phyloP scores from a whole-genome alignment of 2,113 vertebrate genomes.

The Scalopus aquaticus region DNA sequence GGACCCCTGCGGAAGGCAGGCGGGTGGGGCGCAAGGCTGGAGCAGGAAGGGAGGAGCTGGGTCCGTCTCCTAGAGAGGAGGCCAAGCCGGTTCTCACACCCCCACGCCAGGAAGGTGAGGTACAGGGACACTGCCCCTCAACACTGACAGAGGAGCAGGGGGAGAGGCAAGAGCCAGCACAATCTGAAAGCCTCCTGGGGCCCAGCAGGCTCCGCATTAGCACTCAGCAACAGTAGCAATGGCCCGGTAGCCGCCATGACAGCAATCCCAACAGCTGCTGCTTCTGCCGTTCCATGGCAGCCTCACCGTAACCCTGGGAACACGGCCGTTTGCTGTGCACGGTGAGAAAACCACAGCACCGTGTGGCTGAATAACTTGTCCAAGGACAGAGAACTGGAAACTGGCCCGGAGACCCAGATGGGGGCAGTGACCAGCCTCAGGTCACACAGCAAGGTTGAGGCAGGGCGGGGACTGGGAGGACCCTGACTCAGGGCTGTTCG shows the following conservation, averaged over 20 bases:
- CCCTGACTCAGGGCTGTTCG: background rate
- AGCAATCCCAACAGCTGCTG: background rate
- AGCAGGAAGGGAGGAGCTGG: background rate
- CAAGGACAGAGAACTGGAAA: background rate
- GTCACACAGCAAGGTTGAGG: background rate
- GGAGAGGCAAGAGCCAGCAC: background rate
- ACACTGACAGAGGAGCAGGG: background rate
- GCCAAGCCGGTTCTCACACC: background rate
- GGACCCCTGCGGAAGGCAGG: background rate
- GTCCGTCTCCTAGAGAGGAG: background rate
- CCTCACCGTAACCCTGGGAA: background rate
- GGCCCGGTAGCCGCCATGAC: no score
- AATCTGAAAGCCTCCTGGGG: background rate
- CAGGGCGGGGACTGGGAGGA: background rate
- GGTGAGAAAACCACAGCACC: background rate
- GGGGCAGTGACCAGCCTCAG: background rate
- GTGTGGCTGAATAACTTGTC: background rate
- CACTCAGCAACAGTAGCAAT: background rate
- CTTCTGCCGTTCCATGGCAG: no score
- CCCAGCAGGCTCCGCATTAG: background rate
- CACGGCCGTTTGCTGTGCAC: background rate
- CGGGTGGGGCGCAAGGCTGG: background rate
- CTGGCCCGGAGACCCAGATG: background rate
- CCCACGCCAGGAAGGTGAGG: background rate
- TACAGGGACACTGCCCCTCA: fast-evolving